Percentiles rank a stretch among this genome's conserved stretches.
Evolutionary conservation across 2,797 vertebrate genomes (phyloP).

Genomic region (Channallabes apus): DNA sequence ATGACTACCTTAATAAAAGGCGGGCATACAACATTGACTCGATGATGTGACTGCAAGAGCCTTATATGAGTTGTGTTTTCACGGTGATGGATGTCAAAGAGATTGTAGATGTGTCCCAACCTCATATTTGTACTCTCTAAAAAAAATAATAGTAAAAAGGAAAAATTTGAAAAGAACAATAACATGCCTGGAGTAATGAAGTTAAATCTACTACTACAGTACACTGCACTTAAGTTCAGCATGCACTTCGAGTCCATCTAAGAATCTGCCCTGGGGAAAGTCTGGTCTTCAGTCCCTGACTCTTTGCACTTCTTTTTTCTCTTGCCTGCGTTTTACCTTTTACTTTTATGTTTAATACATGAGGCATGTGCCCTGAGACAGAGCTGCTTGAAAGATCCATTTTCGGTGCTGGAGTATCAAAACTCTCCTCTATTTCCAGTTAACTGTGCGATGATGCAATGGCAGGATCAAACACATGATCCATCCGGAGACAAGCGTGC

Average conservation of each 20-base stretch:
- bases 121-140: neutral
- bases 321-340: conserved; percentile 37
- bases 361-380: conserved; percentile 25
- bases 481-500: conserved; percentile 50
- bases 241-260: conserved; percentile 1
- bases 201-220: neutral
- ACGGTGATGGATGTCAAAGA: no score
- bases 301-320: conserved; percentile 25
- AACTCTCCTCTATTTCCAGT: conserved; percentile 58
- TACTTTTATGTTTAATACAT: conserved; percentile 44
- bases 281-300: conserved; percentile 1
- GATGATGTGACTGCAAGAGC: no score
- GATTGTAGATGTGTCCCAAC: neutral
- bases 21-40: no score
- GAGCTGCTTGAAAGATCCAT: conserved; percentile 13
- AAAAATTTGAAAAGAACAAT: neutral
- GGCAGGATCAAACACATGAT: conserved; percentile 42
- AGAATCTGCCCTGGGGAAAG: neutral
- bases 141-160: neutral
- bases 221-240: neutral
- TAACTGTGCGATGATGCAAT: conserved; percentile 56
- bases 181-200: neutral
- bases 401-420: conserved; percentile 25
- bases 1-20: no score
- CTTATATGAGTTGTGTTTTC: no score